Conservation (phyloP, 2,888 invertebrate genomes). For the Dicycla oo region DNA sequence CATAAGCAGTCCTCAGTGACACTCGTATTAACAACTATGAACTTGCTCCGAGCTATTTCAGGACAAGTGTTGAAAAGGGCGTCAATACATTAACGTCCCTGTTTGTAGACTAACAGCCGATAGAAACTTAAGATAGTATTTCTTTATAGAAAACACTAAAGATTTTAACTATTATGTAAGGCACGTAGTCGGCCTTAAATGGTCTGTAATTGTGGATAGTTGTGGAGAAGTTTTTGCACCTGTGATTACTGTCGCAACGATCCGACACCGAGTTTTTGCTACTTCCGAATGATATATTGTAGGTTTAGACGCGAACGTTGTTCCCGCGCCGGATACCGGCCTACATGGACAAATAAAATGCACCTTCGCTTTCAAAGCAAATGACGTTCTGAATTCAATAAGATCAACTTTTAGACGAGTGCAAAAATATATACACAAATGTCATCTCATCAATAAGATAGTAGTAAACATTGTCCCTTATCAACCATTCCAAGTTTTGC, state of each 20-base stretch:
- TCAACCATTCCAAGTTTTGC: not conserved
- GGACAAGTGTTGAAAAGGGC: constrained; percentile 59
- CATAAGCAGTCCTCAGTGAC: constrained; percentile 55
- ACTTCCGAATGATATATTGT: constrained; percentile 84
- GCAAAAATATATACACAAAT: not conserved
- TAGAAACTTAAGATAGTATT: constrained; percentile 69
- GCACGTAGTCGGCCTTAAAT: constrained; percentile 85
- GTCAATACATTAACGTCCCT: constrained; percentile 59
- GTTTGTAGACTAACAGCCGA: constrained; percentile 62
- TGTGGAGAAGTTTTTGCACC: constrained; percentile 82
- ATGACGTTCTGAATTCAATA: constrained; percentile 44
- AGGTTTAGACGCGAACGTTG: constrained; percentile 62
- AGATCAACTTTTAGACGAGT: constrained; percentile 23
- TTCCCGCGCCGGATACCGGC: constrained; percentile 51
- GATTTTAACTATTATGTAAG: constrained; percentile 84
- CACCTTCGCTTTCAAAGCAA: constrained; percentile 40
- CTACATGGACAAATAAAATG: constrained; percentile 49
- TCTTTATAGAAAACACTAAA: constrained; percentile 77
- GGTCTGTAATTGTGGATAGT: constrained; percentile 87
- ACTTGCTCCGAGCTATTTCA: constrained; percentile 58
- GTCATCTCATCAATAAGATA: not conserved
- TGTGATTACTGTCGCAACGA: constrained; percentile 83
- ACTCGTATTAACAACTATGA: constrained; percentile 58
- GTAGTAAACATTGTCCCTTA: not conserved
- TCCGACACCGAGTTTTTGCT: constrained; percentile 85